Base-by-base conservation (phyloP, 2,888 invertebrate genomes). In the Notocelia uddmanniana region DNA sequence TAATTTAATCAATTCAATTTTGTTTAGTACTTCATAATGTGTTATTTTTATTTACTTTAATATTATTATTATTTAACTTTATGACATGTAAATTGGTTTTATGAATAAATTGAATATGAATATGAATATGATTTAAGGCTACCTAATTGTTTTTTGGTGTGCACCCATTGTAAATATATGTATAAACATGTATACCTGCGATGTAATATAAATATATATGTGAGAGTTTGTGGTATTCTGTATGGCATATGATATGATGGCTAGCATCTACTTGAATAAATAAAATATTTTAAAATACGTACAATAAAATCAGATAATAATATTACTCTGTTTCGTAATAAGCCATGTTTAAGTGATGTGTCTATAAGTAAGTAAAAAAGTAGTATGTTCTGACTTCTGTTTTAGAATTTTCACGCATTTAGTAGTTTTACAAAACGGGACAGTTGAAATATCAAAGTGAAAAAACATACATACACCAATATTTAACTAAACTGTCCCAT, bases 261-360 rank as follows among this genome's bases (percentile, higher is more conserved):
- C 37, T 37, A 34, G 19, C 34, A 11, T 19, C 37, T 31, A 34
- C 19, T 58, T 52, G 13, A 23, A 37, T 19, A 37, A 37, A 19
- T 45, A 60, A n/a, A n/a, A 31, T 48, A 62, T n/a, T 26, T 18
- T 11, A 26, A 2, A 5, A n/a, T 9, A n/a, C n/a, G 8, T 48
- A 62, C 23, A 26, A 23, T 11, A 62, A 23, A 59, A 21, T 54
- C 13, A 21, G 3, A 21, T 9, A 3, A 21, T 9, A 3, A 0
- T 6, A 26, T n/a, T 2, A 9, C 8, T 26, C 13, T 19, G 2
- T 41, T 45, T 19, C 8, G n/a, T 31, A 48, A 62, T 26, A 62
- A 31, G 48, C 62, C 10, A 31, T 48, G 31, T 62, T n/a, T 31
- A 26, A 18, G 2, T 48, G 62, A 62, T 62, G 60, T 48, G 48